Evolutionary conservation across 2,797 vertebrate genomes (phyloP), one percentile per base, ranked within the genome.

Genomic region (Fistularia commersonii): DNA sequence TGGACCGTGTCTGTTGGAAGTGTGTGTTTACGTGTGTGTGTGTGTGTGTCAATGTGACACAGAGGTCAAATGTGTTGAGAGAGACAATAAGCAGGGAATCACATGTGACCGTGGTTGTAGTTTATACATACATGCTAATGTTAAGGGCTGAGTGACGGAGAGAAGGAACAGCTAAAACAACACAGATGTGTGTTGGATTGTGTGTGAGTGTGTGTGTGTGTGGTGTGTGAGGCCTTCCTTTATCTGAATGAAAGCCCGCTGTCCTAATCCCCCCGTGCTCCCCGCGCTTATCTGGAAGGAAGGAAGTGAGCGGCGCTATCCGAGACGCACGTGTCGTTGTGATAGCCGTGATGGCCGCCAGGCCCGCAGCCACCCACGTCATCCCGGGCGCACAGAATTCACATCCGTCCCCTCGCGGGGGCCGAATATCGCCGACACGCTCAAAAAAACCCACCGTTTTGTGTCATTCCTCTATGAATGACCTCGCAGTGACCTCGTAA

Each of bases 231-330:
- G 78, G 64, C 68, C 70, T 41, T 63, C 57, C 76, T 84, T 79
- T 88, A 89, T 90, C 87, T 69, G 74, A 85, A 85, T 80, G 77
- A 80, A 87, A 79, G 82, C 79, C 70, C 75, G 67, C 62, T 45
- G 74, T 65, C 76, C 74, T 81, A 74, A 81, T 77, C 75, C 60
- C 47, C 61, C 57, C 34, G 38, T 84, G 76, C 72, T 61, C n/a
- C n/a, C 50, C 48, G 41, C 35, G 55, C 77, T 87, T 90, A 91
- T 91, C 90, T 85, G 59, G 40, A 58, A 81, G 87, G 87, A 88
- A 91, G 90, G 87, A 91, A 91, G 86, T 88, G 70, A 83, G 65
- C 67, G 62, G 57, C 69, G 73, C 87, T 86, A 88, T 86, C 84
- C 77, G 41, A 82, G 74, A 78, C 85, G 80, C 79, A 85, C 70